Conservation (phyloP, 2,113 vertebrate genomes). For the Rhabdornis inornatus region DNA sequence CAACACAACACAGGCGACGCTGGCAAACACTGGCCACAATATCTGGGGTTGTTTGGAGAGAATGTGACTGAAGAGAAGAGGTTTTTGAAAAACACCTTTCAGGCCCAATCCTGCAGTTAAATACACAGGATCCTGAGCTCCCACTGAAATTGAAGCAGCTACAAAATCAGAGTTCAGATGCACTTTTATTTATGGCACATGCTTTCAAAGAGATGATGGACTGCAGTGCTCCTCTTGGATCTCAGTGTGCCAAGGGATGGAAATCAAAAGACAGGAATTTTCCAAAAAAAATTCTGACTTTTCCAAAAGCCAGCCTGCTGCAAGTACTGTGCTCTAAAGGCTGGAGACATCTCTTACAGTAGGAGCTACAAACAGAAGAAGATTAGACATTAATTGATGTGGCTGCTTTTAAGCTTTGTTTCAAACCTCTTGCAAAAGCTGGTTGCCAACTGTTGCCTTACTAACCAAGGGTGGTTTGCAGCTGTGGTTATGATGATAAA, state of each 20-base stretch:
- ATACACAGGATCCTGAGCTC: background rate
- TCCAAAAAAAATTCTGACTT: background rate
- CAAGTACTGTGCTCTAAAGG: background rate
- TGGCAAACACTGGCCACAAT: background rate
- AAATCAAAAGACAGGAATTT: background rate
- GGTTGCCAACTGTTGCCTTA: background rate
- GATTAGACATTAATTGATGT: background rate
- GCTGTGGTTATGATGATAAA: background rate
- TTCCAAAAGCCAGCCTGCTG: background rate
- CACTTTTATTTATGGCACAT: background rate
- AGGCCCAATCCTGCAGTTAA: background rate
- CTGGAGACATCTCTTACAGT: fast-evolving
- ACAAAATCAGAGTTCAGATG: background rate
- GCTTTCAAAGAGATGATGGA: fast-evolving
- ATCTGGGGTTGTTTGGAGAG: background rate
- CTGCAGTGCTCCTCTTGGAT: fast-evolving
- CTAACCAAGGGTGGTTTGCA: background rate
- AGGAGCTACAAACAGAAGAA: background rate
- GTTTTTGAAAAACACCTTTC: background rate
- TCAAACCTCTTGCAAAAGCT: background rate
- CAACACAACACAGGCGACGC: background rate
- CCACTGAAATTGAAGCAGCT: background rate
- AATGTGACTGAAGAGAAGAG: background rate
- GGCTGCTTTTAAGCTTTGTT: background rate
- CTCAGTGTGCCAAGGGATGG: background rate